Conservation (phyloP, 1,140 invertebrate species). For the Drosophila pectinifera region DNA sequence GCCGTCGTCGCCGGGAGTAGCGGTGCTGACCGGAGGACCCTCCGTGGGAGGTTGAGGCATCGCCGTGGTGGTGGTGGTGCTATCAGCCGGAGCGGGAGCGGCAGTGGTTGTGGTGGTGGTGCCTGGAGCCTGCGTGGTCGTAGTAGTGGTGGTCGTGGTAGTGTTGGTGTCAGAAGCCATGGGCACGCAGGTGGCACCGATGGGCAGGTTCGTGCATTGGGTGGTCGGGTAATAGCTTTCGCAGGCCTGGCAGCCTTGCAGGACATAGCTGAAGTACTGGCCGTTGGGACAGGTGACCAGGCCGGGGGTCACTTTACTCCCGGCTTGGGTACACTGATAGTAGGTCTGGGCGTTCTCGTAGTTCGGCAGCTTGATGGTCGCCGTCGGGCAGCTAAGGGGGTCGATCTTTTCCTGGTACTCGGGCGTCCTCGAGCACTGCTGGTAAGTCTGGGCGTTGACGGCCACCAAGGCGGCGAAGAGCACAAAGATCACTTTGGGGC, state of each 20-base stretch:
- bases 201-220: constrained; percentile 10
- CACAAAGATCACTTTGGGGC: constrained; percentile 50
- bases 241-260: constrained; percentile 43
- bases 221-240: constrained; percentile 40
- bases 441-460: constrained; percentile 27
- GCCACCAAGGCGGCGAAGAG: constrained; percentile 55
- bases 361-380: constrained; percentile 43
- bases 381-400: constrained; percentile 18
- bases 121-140: not conserved
- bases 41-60: constrained; percentile 20
- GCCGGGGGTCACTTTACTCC: no score
- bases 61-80: not conserved
- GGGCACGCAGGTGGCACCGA: constrained; percentile 15
- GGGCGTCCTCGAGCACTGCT: constrained; percentile 16
- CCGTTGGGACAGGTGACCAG: not conserved
- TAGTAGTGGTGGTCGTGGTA: not conserved
- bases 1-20: constrained; percentile 7
- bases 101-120: constrained; percentile 12
- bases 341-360: constrained; percentile 50
- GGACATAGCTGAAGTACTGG: constrained; percentile 43
- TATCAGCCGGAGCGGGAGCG: not conserved
- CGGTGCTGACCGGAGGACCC: not conserved
- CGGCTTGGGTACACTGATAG: constrained; percentile 20
- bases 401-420: constrained; percentile 25
- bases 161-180: constrained; percentile 8